Evolutionary conservation across 2,888 invertebrate genomes (phyloP).

Genomic region (Lysandra bellargus): DNA sequence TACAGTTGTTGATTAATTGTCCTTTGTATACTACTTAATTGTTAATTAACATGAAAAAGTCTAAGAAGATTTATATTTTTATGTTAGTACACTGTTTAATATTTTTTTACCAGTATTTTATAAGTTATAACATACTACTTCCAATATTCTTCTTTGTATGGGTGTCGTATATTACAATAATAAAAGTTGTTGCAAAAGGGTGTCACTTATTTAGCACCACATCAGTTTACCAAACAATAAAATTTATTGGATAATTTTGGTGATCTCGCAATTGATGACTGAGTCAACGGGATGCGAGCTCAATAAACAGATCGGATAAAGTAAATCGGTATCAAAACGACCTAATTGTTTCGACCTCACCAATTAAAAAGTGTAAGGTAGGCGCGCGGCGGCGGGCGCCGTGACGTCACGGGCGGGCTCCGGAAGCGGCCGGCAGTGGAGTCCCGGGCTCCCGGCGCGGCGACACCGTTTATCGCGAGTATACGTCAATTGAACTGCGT

Average conservation of each 20-base stretch:
- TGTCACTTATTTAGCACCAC: constrained; percentile 21
- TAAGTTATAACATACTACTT: background rate
- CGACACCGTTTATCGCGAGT: constrained; percentile 66
- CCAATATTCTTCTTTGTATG: background rate
- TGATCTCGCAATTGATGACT: constrained; percentile 14
- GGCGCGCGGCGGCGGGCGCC: constrained; percentile 53
- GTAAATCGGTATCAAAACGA: constrained; percentile 65
- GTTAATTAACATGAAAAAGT: background rate
- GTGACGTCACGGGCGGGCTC: constrained; percentile 63
- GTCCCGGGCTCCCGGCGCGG: constrained; percentile 62
- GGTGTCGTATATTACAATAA: background rate
- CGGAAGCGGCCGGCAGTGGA: constrained; percentile 65
- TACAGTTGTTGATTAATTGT: background rate
- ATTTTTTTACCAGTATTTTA: background rate
- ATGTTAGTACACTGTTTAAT: background rate
- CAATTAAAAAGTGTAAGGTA: constrained; percentile 79
- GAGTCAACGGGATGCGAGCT: constrained; percentile 32
- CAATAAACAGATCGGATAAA: constrained; percentile 40
- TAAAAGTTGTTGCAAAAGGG: constrained; percentile 1
- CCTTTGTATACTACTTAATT: background rate
- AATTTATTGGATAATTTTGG: constrained; percentile 28
- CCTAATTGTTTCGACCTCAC: constrained; percentile 77
- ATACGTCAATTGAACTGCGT: constrained; percentile 74
- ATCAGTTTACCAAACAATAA: background rate
- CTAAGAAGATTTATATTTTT: background rate